Conservation (phyloP, 92 coral and sea anemone species). For the Epizoanthus fatuus region DNA sequence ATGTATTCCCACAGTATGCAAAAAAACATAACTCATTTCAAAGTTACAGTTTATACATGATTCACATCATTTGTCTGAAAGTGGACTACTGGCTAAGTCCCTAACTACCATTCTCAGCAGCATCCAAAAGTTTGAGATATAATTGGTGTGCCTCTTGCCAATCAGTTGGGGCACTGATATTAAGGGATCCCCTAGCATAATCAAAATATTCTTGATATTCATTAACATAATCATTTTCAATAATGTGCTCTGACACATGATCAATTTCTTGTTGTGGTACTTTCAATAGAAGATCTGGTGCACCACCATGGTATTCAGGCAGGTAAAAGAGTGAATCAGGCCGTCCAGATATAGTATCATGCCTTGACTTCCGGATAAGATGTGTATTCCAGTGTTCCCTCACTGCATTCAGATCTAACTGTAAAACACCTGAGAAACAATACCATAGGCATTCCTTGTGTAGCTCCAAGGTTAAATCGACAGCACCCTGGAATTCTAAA, state of each 20-base stretch:
- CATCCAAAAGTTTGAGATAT: slow-evolving; percentile 18
- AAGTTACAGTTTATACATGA: too few species aligned
- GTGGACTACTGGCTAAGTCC: too few species aligned
- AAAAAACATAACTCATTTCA: too few species aligned
- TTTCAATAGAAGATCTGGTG: slow-evolving; percentile 31
- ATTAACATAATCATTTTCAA: slow-evolving; percentile 17
- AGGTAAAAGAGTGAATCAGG: slow-evolving; percentile 52
- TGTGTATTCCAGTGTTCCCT: slow-evolving; percentile 61
- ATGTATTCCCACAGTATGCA: too few species aligned
- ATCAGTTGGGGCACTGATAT: background rate
- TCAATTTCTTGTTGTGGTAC: slow-evolving; percentile 48
- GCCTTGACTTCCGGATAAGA: slow-evolving; percentile 47
- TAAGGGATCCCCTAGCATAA: slow-evolving; percentile 11
- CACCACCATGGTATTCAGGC: slow-evolving; percentile 53
- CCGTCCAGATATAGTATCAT: slow-evolving; percentile 43
- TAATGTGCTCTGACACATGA: slow-evolving; percentile 51
- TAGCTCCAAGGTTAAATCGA: slow-evolving; percentile 56
- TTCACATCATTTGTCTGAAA: too few species aligned
- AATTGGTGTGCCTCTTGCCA: slow-evolving; percentile 13
- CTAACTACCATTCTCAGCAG: slow-evolving; percentile 13
- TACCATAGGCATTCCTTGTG: slow-evolving; percentile 60
- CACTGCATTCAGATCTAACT: slow-evolving; percentile 38
- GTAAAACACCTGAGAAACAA: slow-evolving; percentile 42
- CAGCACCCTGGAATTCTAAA: slow-evolving; percentile 55
- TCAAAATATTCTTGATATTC: slow-evolving; percentile 58